Evolutionary conservation across 1,140 invertebrate genomes (phyloP).

Genomic region (Chlorops oryzae): DNA sequence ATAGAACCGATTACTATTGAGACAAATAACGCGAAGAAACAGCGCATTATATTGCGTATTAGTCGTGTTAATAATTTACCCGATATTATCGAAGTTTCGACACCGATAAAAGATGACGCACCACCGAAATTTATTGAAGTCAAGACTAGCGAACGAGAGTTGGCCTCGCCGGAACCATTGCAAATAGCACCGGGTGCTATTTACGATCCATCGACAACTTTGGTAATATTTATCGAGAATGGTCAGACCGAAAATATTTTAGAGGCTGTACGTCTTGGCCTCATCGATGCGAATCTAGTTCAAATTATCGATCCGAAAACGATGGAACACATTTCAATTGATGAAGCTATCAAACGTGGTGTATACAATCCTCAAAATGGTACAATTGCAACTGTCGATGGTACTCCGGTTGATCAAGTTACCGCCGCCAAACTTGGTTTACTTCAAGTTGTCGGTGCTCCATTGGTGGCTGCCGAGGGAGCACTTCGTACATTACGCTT

Average conservation of each 20-base stretch:
- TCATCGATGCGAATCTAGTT: conserved; percentile 61
- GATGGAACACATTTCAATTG: conserved; percentile 62
- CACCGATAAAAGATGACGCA: conserved; percentile 47
- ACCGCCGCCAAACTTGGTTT: conserved; percentile 72
- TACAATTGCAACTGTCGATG: conserved; percentile 60
- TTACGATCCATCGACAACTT: conserved; percentile 66
- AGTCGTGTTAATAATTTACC: conserved; percentile 50
- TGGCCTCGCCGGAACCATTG: conserved; percentile 57
- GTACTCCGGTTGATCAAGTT: conserved; percentile 61
- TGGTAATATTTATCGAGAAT: conserved; percentile 65
- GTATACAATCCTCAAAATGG: conserved; percentile 70
- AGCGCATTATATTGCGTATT: conserved; percentile 39
- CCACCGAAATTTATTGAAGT: conserved; percentile 36
- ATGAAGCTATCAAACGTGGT: conserved; percentile 68
- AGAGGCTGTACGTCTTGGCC: conserved; percentile 61
- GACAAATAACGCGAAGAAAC: conserved; percentile 50
- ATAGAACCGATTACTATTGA: no score
- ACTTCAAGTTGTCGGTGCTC: conserved; percentile 63
- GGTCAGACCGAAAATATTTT: conserved; percentile 65
- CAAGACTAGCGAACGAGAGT: conserved; percentile 50
- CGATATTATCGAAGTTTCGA: conserved; percentile 61
- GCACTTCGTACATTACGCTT: conserved; percentile 52
- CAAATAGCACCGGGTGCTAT: conserved; percentile 64
- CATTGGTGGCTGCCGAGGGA: conserved; percentile 59
- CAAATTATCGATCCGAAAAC: conserved; percentile 69